phyloP scores from a whole-genome alignment of 2,113 vertebrate species.

The Campylomormyrus tamandua region DNA sequence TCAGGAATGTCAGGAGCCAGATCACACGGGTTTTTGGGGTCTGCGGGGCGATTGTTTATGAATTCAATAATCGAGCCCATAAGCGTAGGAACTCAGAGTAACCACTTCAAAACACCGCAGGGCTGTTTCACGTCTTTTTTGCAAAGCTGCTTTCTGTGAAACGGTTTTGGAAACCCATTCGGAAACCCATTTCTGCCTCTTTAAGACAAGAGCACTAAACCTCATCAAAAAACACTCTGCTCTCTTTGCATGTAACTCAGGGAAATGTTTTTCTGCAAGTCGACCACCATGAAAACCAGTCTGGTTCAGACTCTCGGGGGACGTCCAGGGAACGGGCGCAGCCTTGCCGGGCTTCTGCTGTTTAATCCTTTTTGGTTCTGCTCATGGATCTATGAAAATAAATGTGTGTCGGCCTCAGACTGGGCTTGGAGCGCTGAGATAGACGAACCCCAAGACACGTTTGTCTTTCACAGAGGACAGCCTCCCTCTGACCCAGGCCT shows the following conservation, averaged over 20 bases:
- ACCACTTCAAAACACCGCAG: neutral
- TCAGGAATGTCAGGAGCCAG: neutral
- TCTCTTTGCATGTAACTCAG: conserved; percentile 1
- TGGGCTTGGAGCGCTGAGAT: neutral
- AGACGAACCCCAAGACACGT: neutral
- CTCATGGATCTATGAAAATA: neutral
- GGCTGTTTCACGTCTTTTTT: neutral
- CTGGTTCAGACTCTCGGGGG: neutral
- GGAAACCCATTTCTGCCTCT: neutral
- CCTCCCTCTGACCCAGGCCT: neutral
- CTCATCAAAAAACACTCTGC: neutral
- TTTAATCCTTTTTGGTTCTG: conserved; percentile 1
- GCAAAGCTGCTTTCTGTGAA: neutral
- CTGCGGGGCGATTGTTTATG: neutral
- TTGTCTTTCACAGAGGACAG: neutral
- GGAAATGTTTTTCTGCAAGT: conserved; percentile 5
- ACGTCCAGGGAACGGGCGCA: neutral
- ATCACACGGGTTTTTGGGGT: neutral
- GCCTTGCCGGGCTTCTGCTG: neutral
- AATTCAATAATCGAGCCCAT: neutral
- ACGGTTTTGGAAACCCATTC: neutral
- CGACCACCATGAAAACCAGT: conserved; percentile 17
- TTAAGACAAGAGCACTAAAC: neutral
- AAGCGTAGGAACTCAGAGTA: neutral
- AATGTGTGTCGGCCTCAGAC: neutral